Evolutionary conservation across 2,888 invertebrate genomes (phyloP), one percentile per base, ranked within the genome.

Genomic region (Heliothis peltigera): DNA sequence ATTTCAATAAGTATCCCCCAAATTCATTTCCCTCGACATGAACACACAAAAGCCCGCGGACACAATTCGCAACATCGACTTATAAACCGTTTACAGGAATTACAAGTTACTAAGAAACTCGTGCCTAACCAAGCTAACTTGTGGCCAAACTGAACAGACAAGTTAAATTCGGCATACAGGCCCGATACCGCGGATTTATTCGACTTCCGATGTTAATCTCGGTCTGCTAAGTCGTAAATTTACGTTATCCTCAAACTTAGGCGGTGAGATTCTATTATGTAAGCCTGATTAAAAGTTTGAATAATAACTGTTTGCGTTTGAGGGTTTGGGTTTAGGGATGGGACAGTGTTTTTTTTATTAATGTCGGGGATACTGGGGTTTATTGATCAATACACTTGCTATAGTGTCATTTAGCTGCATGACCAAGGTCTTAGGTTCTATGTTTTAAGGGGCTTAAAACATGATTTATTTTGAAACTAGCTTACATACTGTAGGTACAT

Each of bases 91-190:
- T 74, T 76, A 65, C 12, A 58, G 59, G 64, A 79, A 70, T 77
- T 69, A 72, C 51, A 79, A 79, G 51, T 80, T 80, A n/a, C 54
- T 64, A 70, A 82, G 70, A 64, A 39, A 80, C 54, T 57, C 48
- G 46, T 61, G 71, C 60, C 54, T 68, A 60, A 63, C 55, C 75
- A 60, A 53, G 17, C 72, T 75, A 87, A 85, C 84, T 87, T 81
- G 51, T 56, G 57, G 47, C 77, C 76, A 66, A 84, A 87, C 81
- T 84, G 86, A 87, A 79, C 87, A 80, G 81, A 83, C 83, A 81
- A 86, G 89, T 89, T 91, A 90, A 91, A 91, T 90, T 89, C 83
- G 71, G 71, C 84, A 85, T 91, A 91, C 88, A 91, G 85, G 62
- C 62, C 82, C 84, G 87, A 88, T 90, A 87, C 84, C 79, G 70